Evolutionary conservation across 2,797 vertebrate species (phyloP).

Genomic region (Mergus octosetaceus): DNA sequence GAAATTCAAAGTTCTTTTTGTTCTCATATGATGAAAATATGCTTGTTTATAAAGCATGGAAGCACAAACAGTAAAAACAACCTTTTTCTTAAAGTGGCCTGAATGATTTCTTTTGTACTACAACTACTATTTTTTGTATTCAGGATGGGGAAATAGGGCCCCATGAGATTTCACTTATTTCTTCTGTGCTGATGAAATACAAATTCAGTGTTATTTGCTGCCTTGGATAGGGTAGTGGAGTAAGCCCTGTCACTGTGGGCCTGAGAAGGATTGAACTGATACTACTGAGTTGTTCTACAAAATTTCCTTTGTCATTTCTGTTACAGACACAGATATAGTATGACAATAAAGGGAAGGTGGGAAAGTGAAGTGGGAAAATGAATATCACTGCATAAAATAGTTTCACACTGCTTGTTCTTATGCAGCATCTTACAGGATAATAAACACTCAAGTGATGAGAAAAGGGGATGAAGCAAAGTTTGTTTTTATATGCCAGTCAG

Average conservation of each 20-base stretch:
- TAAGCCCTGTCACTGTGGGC: background rate
- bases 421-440: constrained; percentile 74
- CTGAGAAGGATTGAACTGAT: background rate
- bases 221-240: background rate
- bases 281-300: background rate
- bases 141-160: background rate
- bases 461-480: constrained; percentile 57
- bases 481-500: constrained; percentile 82
- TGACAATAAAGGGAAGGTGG: background rate
- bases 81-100: background rate
- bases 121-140: background rate
- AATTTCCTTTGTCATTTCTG: background rate
- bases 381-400: background rate
- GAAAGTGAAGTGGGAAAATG: background rate
- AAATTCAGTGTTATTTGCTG: background rate
- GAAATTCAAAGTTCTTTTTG: background rate
- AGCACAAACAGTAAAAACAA: background rate
- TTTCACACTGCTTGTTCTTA: constrained; percentile 24
- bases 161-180: background rate
- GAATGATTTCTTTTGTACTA: background rate
- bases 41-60: background rate
- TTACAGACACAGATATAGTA: background rate
- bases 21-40: background rate
- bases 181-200: background rate
- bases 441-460: constrained; percentile 47